These are phyloP conservation scores for Scaeva pyrastri DNA, from an alignment of 2,888 invertebrate species.

Conservation along the genomic window DNA sequence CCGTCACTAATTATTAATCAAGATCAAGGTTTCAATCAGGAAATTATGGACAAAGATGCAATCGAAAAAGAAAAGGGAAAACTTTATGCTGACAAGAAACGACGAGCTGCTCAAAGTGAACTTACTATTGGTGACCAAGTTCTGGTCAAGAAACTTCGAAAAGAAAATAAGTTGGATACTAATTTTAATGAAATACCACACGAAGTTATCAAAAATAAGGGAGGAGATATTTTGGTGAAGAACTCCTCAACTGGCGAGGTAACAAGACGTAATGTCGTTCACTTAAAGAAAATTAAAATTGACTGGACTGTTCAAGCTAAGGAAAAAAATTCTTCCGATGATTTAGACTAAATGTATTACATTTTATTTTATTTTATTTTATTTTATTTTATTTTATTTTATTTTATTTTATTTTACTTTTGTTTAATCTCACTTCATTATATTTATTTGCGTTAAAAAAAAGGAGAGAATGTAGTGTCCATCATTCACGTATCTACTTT, in stretches of 20 bases:
- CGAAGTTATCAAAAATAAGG: background rate
- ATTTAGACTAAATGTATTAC: too few relatives aligned
- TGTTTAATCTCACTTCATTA: background rate
- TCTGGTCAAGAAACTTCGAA: background rate
- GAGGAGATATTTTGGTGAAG: slow-evolving; percentile 1
- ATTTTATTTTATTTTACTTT: too few relatives aligned
- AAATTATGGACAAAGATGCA: too few relatives aligned
- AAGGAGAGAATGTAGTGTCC: too few relatives aligned
- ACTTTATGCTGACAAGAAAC: too few relatives aligned
- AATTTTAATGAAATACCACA: slow-evolving; percentile 8
- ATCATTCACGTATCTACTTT: too few relatives aligned
- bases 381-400: too few relatives aligned
- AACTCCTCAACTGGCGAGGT: background rate
- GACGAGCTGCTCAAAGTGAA: slow-evolving; percentile 8
- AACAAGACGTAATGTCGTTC: background rate
- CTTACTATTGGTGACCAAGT: slow-evolving; percentile 3
- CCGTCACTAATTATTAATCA: too few relatives aligned
- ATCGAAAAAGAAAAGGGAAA: too few relatives aligned
- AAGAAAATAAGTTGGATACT: slow-evolving; percentile 3
- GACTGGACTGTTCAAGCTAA: background rate
- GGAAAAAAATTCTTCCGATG: too few relatives aligned
- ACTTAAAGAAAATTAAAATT: background rate
- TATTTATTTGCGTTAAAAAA: background rate
- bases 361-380: too few relatives aligned
- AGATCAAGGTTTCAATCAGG: too few relatives aligned